A percentile compares a stretch with the other conserved stretches of the same genome.
phyloP scores from a whole-genome alignment of 2,888 invertebrate genomes.

The Cephus runcator region DNA sequence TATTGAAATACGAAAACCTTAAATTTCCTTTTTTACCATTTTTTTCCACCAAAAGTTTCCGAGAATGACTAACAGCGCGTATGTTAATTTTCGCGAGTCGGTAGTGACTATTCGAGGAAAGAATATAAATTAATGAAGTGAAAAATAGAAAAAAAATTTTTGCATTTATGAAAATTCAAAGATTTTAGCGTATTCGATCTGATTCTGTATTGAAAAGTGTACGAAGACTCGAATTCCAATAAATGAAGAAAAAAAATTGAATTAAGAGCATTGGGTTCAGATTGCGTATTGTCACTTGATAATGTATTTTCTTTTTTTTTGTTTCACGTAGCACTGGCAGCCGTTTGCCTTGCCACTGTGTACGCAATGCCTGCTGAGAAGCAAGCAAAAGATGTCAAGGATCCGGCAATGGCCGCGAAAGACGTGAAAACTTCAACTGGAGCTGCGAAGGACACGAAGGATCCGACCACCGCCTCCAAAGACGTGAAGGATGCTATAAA shows the following conservation, averaged over 20 bases:
- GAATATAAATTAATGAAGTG: not conserved
- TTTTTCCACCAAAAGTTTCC: not conserved
- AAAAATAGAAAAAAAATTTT: not conserved
- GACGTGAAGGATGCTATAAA: constrained; percentile 56
- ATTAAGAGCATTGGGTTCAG: not conserved
- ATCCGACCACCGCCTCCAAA: constrained; percentile 47
- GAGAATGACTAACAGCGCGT: not conserved
- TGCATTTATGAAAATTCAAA: no score
- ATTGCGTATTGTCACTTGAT: not conserved
- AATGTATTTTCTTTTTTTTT: not conserved
- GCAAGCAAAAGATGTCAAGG: constrained; percentile 21
- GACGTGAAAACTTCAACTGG: constrained; percentile 37
- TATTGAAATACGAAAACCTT: not conserved
- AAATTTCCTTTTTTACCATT: not conserved
- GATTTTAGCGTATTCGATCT: no score
- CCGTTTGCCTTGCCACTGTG: constrained; percentile 26
- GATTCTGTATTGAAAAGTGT: no score
- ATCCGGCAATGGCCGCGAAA: constrained; percentile 27
- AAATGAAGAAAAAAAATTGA: not conserved
- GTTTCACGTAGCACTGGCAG: constrained; percentile 8
- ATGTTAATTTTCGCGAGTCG: not conserved
- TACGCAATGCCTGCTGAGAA: constrained; percentile 13
- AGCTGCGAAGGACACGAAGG: constrained; percentile 33
- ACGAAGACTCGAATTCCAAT: no score
- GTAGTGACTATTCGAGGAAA: not conserved